Percentiles rank a stretch among this genome's conserved stretches.
Conservation (phyloP, 2,113 vertebrate species). For the Colius striatus region DNA sequence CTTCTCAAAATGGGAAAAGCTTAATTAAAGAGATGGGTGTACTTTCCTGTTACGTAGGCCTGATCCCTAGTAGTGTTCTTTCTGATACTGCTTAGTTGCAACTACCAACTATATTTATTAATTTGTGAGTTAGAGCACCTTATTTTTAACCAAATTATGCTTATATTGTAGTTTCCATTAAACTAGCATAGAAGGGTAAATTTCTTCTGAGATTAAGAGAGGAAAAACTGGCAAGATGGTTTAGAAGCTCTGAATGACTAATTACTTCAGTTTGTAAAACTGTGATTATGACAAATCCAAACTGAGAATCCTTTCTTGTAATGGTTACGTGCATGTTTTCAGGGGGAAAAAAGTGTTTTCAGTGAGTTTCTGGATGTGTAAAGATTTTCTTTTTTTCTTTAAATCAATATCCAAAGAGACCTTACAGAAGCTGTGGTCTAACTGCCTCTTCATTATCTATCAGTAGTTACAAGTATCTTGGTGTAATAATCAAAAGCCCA, state of each 20-base stretch:
- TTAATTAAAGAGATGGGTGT: neutral
- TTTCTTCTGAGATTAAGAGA: neutral
- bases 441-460: neutral
- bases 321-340: neutral
- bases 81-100: neutral
- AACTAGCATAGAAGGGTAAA: neutral
- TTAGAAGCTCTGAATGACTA: neutral
- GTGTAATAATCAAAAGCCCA: neutral
- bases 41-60: neutral
- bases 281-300: neutral
- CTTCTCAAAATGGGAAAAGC: neutral
- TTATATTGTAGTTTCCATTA: neutral
- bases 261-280: neutral
- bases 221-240: neutral
- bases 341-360: neutral
- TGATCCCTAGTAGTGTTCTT: neutral
- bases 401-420: neutral
- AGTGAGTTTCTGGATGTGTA: neutral
- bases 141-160: neutral
- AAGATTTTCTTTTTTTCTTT: neutral
- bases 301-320: neutral
- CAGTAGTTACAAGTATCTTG: neutral
- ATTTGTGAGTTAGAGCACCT: neutral
- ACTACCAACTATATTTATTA: neutral
- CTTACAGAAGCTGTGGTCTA: neutral